phyloP scores from a whole-genome alignment of 1,140 invertebrate genomes.

The Mycetomoellerius zeteki region DNA sequence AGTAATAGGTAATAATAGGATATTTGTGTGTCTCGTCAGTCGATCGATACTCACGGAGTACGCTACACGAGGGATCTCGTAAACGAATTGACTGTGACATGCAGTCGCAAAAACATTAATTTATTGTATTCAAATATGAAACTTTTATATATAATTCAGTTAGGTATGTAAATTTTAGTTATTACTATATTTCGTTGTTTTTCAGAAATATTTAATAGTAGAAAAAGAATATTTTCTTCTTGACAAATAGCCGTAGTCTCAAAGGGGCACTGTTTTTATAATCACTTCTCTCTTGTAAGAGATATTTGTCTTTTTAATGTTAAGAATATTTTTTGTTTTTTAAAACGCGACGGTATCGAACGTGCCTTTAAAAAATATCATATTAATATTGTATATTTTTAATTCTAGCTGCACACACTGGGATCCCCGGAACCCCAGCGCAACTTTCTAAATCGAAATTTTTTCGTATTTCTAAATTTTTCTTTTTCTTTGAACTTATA shows the following conservation, averaged over 20 bases:
- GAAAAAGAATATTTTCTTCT: background rate
- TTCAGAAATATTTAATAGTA: background rate
- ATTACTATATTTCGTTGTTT: background rate
- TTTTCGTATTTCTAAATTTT: too few species aligned
- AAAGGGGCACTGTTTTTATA: background rate
- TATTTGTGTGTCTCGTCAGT: constrained; percentile 24
- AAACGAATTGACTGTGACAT: background rate
- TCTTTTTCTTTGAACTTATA: too few species aligned
- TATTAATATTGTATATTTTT: background rate
- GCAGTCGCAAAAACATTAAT: background rate
- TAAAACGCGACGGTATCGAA: background rate
- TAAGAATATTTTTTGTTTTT: background rate
- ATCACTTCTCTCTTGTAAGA: background rate
- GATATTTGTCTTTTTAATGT: background rate
- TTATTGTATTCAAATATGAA: background rate
- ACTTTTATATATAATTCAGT: background rate
- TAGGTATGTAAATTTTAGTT: background rate
- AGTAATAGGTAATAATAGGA: background rate
- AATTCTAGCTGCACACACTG: too few species aligned
- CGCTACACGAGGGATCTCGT: background rate
- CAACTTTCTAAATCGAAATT: too few species aligned
- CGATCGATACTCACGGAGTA: constrained; percentile 10
- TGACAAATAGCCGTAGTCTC: background rate
- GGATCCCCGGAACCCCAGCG: too few species aligned
- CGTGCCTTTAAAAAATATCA: background rate